Evolutionary conservation across 2,888 invertebrate genomes (phyloP).

Genomic region (Seira sanloemensis): DNA sequence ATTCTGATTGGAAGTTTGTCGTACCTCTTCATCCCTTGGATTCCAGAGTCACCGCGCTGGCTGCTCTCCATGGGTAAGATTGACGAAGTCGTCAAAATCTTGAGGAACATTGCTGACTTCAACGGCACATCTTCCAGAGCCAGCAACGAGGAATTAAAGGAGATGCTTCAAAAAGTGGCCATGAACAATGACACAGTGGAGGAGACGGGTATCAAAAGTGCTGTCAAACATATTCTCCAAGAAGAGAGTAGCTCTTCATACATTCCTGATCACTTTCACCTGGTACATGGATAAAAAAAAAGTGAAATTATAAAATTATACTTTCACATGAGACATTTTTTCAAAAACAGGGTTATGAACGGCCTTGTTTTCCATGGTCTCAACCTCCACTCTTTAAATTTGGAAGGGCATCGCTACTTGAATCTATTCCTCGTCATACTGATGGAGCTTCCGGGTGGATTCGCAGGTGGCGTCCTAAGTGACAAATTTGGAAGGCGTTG

Average conservation of each 20-base stretch:
- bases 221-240: conserved; percentile 71
- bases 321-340: neutral
- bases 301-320: neutral
- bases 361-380: conserved; percentile 74
- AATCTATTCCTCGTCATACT: conserved; percentile 82
- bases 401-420: conserved; percentile 82
- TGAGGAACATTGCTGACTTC: conserved; percentile 60
- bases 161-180: conserved; percentile 31
- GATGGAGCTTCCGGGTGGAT: conserved; percentile 78
- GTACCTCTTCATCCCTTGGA: conserved; percentile 17
- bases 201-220: conserved; percentile 25
- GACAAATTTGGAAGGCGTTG: conserved; percentile 75
- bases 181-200: conserved; percentile 37
- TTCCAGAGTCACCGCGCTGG: conserved; percentile 72
- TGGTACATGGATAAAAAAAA: conserved; percentile 13
- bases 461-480: conserved; percentile 34
- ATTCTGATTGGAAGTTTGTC: conserved; percentile 7
- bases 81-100: conserved; percentile 59
- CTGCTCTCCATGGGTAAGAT: conserved; percentile 63
- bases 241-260: conserved; percentile 67
- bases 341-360: conserved; percentile 73
- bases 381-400: conserved; percentile 74
- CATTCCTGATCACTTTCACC: conserved; percentile 63
- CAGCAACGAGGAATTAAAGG: conserved; percentile 43
- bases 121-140: conserved; percentile 56